Evolutionary conservation across 2,113 vertebrate species (phyloP).

Genomic region (Corythornis madagascariensis): DNA sequence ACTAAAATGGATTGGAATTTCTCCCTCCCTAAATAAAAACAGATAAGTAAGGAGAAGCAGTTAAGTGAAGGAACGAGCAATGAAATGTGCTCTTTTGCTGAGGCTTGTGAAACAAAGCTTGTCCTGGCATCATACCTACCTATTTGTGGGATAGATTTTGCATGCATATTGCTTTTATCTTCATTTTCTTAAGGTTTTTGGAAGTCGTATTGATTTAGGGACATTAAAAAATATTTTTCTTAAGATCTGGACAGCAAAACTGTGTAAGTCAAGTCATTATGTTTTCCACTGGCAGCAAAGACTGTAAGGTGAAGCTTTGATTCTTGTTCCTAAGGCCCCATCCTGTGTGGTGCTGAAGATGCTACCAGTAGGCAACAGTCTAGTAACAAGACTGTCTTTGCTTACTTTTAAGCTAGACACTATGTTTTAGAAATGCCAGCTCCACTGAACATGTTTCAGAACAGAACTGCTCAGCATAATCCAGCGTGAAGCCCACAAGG

Average conservation of each 20-base stretch:
- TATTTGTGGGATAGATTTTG: neutral
- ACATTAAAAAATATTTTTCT: neutral
- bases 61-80: neutral
- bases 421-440: neutral
- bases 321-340: neutral
- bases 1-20: slow-evolving; percentile 33
- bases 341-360: neutral
- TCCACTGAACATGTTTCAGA: rapidly evolving
- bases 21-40: slow-evolving; percentile 10
- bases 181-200: neutral
- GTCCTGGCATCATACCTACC: neutral
- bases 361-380: neutral
- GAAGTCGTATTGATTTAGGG: neutral
- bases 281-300: neutral
- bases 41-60: slow-evolving; percentile 19
- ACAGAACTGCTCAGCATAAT: neutral
- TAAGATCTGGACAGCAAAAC: neutral
- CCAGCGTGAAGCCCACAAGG: neutral
- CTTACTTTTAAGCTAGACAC: neutral
- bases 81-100: neutral
- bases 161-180: neutral
- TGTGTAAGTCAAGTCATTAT: rapidly evolving
- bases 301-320: neutral
- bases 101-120: neutral
- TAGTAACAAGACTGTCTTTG: neutral